A percentile compares a stretch with the other conserved stretches of the same genome.
phyloP scores from a whole-genome alignment of 2,113 vertebrate genomes.

The Microtus ochrogaster region DNA sequence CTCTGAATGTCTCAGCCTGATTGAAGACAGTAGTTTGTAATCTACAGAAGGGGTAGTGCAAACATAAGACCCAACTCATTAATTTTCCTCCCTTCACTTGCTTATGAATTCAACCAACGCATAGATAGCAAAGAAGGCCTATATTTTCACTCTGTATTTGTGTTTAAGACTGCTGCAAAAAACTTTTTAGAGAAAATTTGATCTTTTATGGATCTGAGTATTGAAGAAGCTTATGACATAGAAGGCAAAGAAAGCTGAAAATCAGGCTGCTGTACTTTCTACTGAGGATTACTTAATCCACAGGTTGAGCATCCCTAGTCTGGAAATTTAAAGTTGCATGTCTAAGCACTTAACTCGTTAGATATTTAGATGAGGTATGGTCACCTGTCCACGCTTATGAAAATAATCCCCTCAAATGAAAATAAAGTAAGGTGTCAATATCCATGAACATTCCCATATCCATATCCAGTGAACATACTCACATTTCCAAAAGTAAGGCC shows the following conservation, averaged over 20 bases:
- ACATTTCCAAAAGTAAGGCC: not conserved
- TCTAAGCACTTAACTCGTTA: not conserved
- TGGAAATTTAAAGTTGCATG: not conserved
- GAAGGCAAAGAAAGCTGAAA: not conserved
- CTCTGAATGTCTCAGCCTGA: not conserved
- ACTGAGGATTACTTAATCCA: not conserved
- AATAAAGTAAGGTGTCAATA: not conserved
- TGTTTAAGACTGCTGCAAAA: not conserved
- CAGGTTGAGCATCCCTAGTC: too few species aligned
- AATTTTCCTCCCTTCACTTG: not conserved
- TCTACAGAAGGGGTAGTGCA: not conserved
- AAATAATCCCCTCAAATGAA: not conserved
- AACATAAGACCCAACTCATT: not conserved
- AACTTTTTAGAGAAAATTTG: not conserved
- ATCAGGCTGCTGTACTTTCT: not conserved
- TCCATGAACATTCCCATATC: not conserved
- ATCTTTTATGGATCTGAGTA: not conserved
- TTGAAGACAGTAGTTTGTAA: not conserved
- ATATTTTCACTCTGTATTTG: accelerated
- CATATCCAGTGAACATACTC: not conserved
- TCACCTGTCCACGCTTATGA: not conserved
- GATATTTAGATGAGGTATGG: not conserved
- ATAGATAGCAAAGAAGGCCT: not conserved
- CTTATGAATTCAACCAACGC: not conserved
- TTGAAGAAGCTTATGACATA: not conserved